phyloP scores from a whole-genome alignment of 2,797 vertebrate species.

The Knipowitschia caucasica region DNA sequence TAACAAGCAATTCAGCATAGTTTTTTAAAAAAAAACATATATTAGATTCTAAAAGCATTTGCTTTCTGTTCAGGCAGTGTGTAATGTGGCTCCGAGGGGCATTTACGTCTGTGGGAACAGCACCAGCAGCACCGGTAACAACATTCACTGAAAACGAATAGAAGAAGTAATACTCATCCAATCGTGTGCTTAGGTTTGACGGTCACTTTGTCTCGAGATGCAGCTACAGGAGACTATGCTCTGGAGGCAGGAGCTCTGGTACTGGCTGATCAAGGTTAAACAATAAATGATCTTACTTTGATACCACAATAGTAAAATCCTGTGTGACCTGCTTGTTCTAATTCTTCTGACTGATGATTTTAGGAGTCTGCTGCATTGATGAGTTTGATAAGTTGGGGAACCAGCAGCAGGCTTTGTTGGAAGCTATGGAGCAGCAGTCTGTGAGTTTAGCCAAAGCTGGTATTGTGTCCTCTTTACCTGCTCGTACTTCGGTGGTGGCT shows the following conservation, averaged over 20 bases:
- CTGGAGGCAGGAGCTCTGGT: constrained; percentile 95
- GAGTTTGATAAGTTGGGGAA: constrained; percentile 98
- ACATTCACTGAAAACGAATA: neutral
- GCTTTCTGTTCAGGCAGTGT: constrained; percentile 79
- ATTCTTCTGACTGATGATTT: neutral
- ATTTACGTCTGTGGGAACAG: constrained; percentile 98
- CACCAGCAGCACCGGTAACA: constrained; percentile 82
- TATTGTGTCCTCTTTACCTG: constrained; percentile 92
- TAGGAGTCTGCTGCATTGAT: constrained; percentile 89
- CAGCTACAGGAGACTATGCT: constrained; percentile 89
- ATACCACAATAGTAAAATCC: neutral
- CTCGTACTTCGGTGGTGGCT: constrained; percentile 90
- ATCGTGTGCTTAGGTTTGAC: constrained; percentile 78
- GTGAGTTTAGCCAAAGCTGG: constrained; percentile 98
- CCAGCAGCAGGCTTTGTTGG: constrained; percentile 93
- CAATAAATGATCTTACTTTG: neutral
- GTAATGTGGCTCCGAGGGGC: constrained; percentile 90
- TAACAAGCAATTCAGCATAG: no score
- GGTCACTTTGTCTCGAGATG: constrained; percentile 89
- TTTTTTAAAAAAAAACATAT: no score
- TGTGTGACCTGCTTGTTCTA: neutral
- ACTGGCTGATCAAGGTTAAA: constrained; percentile 77
- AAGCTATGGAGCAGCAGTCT: constrained; percentile 98
- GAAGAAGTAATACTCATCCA: neutral
- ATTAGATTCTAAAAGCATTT: neutral